phyloP scores from a whole-genome alignment of 2,888 invertebrate species.

The Ennomos quercinarius region DNA sequence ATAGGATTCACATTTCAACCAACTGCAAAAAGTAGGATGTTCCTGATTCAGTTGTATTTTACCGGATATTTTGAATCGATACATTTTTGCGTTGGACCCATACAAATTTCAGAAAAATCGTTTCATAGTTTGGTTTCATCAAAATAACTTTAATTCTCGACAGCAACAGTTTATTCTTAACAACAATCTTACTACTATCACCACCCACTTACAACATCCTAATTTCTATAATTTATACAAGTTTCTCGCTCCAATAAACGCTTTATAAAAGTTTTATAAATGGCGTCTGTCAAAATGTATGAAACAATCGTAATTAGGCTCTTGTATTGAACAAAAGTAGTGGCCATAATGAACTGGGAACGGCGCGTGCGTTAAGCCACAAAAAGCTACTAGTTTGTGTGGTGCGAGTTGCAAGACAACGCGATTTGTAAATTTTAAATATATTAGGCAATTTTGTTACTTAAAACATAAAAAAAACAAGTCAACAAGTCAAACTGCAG shows the following conservation, averaged over 20 bases:
- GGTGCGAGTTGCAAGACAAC: constrained; percentile 51
- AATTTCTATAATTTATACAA: constrained; percentile 53
- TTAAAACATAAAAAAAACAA: too few species aligned
- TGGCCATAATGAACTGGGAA: constrained; percentile 62
- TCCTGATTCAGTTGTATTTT: too few species aligned
- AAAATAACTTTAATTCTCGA: too few species aligned
- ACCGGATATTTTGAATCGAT: too few species aligned
- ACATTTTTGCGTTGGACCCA: too few species aligned
- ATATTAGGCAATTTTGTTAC: background rate
- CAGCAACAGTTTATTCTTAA: background rate
- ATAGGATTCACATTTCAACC: too few species aligned
- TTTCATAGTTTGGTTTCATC: too few species aligned
- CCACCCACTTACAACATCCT: constrained; percentile 38
- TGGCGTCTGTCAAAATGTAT: constrained; percentile 80
- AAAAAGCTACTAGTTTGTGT: constrained; percentile 73
- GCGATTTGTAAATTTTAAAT: constrained; percentile 27
- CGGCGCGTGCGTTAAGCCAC: constrained; percentile 73
- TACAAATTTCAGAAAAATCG: too few species aligned
- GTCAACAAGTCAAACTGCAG: too few species aligned
- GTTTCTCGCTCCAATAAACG: constrained; percentile 64
- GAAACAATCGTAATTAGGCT: constrained; percentile 81
- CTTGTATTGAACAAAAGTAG: constrained; percentile 78
- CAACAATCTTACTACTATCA: background rate
- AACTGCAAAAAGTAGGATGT: too few species aligned
- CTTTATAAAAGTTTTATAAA: constrained; percentile 72